Evolutionary conservation across 2,113 vertebrate species (phyloP), one percentile per base, ranked within the genome.

Genomic region (Patagioenas fasciata): DNA sequence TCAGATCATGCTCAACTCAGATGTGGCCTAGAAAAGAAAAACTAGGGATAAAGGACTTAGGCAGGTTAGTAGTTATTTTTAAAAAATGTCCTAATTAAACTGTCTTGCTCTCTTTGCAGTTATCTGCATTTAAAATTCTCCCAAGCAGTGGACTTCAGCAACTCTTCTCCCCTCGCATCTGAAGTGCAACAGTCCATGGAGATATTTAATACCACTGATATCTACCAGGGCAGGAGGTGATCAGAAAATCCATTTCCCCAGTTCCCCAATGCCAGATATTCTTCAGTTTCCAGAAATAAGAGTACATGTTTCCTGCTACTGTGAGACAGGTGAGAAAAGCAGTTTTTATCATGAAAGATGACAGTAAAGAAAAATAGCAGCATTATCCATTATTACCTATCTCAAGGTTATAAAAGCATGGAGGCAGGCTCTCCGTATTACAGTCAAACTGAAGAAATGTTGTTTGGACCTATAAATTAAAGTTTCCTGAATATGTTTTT

Each of bases 401-500:
- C 40, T 48, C 44, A 48, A 61, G 40, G 26, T 61, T 71, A 75
- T 29, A 53, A 72, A 91, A 79, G 24, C 5, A 0, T 20, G 60
- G 69, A 71, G 62, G 13, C 19, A 70, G n/a, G 25, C 48, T 85
- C 18, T 38, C 18, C 19, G 29, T 23, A 67, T 19, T 32, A 23
- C 29, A 54, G 31, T 36, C 10, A 74, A 79, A 89, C 48, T 48
- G 75, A 75, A 9, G 13, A 81, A 80, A 91, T 54, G 9, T 15
- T 74, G 16, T 73, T 80, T 47, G 20, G 47, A 94, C 21, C 13
- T 56, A 53, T 19, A 57, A 82, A 78, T 58, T 65, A 32, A 90
- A 83, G 62, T 64, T 47, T 10, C 12, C 6, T 0, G 0, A 19
- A 13, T 66, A 80, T 10, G 0, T 8, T 72, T 70, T 57, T 36